Base-by-base conservation (phyloP, 1,140 invertebrate genomes). In the Diuraphis noxia region DNA sequence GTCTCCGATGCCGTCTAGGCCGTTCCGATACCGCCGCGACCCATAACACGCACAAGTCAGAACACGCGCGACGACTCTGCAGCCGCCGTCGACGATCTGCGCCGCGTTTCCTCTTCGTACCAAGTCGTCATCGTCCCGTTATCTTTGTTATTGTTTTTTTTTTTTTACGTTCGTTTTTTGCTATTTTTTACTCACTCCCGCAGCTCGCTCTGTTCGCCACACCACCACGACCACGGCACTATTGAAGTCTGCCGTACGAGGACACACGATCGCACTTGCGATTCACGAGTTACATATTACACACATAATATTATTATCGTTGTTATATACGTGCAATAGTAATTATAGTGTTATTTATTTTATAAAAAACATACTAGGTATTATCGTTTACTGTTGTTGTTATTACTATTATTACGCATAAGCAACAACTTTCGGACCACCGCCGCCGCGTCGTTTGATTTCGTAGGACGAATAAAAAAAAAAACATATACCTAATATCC, bases 91-190 rank as follows among this genome's bases (percentile, higher is more conserved):
- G 30, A 72, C 56, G 56, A 72, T 72, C 56, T 72, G 56, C 56
- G 30, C 30, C 30, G 56, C 56, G 56, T 72, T 72, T 72, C 56
- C 56, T 63, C 56, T 34, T 72, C 56, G 56, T 63, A n/a, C 56
- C 23, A 72, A 72, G 30, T 72, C 56, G 30, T n/a, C 56, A 13
- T 72, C 56, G 30, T 63, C 56, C 56, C 56, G 56, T 72, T 72
- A 72, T 72, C 56, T 72, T 72, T 72, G 56, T 72, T 72, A 72
- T 72, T 72, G 56, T 72, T 72, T 17, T 72, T 72, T 63, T 56
- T 56, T 63, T 63, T n/a, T 72, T n/a, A n/a, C 56, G 30, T 63
- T 30, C 10, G 13, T 72, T 72, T n/a, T 72, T 72, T n/a, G 56
- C 56, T n/a, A 72, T 72, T 72, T 72, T 72, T 72, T 72, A 72